Evolutionary conservation across 2,797 vertebrate species (phyloP).

Genomic region (Mormyrus proboscirostris): DNA sequence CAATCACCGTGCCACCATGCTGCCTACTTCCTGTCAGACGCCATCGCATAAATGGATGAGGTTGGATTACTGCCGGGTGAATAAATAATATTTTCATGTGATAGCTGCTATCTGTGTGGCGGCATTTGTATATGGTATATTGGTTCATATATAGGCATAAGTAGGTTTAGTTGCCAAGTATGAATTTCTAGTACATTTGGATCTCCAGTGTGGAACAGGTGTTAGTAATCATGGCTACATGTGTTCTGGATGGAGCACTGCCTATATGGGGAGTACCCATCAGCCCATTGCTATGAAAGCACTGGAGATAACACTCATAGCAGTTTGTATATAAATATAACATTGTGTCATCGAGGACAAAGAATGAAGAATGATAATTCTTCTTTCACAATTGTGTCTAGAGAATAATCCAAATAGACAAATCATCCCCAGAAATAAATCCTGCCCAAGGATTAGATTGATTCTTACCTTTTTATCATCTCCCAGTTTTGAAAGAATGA

Average conservation of each 20-base stretch:
- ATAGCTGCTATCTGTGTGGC: not conserved
- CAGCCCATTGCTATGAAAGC: not conserved
- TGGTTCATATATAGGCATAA: not conserved
- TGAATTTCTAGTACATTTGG: not conserved
- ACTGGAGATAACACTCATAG: not conserved
- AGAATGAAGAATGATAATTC: constrained; percentile 1
- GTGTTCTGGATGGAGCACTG: not conserved
- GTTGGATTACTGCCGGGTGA: not conserved
- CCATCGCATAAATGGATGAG: not conserved
- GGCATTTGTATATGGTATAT: not conserved
- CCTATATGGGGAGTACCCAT: not conserved
- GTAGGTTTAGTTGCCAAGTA: not conserved
- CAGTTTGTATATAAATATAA: constrained; percentile 12
- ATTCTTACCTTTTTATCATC: constrained; percentile 41
- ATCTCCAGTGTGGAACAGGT: not conserved
- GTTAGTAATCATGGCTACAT: not conserved
- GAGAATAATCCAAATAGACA: constrained; percentile 44
- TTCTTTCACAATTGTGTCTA: constrained; percentile 3
- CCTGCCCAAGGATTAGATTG: constrained; percentile 51
- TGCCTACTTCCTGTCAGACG: not conserved
- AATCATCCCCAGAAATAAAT: constrained; percentile 52
- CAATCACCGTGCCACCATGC: not conserved
- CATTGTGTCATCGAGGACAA: not conserved
- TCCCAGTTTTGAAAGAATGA: constrained; percentile 22
- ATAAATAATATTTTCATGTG: not conserved